Conservation (phyloP, 2,888 invertebrate genomes). For the Rotaria macrura region DNA sequence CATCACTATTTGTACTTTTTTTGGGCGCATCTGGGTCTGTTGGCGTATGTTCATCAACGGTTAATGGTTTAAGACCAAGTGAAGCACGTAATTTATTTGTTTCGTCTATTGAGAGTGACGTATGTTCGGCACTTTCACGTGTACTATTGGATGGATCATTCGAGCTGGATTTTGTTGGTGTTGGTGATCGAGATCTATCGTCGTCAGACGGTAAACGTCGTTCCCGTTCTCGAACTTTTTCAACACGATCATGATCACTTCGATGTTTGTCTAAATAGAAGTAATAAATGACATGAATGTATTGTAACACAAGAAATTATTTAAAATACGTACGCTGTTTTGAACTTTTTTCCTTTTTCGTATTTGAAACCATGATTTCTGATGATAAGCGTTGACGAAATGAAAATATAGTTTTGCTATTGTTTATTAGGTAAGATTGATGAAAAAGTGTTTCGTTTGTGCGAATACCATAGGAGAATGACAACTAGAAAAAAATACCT, state of each 20-base stretch:
- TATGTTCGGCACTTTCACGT: neutral
- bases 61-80: slow-evolving; percentile 80
- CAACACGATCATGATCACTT: neutral
- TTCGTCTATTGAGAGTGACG: slow-evolving; percentile 29
- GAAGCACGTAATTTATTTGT: slow-evolving; percentile 67
- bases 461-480: neutral
- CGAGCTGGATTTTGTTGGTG: neutral
- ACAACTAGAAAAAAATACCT: neutral
- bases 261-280: slow-evolving; percentile 6
- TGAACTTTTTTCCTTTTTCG: neutral
- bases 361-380: neutral
- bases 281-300: too few species aligned
- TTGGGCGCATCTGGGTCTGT: slow-evolving; percentile 44
- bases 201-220: neutral
- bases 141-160: neutral
- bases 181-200: neutral
- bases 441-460: neutral
- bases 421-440: neutral
- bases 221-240: neutral
- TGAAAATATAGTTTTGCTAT: neutral
- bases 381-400: neutral
- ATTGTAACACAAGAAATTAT: too few species aligned
- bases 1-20: slow-evolving; percentile 60
- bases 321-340: neutral
- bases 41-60: slow-evolving; percentile 53